These are phyloP conservation scores for Pelochelys cantorii DNA, from an alignment of 2,797 vertebrate genomes.

Conservation along the genomic window DNA sequence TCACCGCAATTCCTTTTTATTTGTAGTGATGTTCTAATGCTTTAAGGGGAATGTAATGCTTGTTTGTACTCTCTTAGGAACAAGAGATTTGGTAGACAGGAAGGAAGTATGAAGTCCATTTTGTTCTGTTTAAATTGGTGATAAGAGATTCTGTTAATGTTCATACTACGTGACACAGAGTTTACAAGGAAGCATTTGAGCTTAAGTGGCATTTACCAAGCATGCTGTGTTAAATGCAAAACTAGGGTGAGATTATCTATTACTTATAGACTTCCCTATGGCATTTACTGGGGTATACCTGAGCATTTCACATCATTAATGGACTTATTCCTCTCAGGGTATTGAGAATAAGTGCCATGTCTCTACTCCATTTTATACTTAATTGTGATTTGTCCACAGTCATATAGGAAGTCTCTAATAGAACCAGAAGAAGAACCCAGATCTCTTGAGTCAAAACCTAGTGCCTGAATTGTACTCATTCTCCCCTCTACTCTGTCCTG, in stretches of 20 bases:
- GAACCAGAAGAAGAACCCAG: not conserved
- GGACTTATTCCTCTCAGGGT: not conserved
- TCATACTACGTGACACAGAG: too few relatives aligned
- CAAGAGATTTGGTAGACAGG: not conserved
- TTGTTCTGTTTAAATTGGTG: not conserved
- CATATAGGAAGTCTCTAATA: not conserved
- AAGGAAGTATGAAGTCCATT: not conserved
- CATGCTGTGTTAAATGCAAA: not conserved
- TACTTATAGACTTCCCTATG: fast-evolving
- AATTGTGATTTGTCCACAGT: not conserved
- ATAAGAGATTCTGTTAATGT: too few relatives aligned
- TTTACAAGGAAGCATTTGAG: too few relatives aligned
- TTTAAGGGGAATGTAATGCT: not conserved
- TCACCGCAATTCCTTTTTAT: not conserved
- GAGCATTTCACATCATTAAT: not conserved
- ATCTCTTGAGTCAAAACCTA: not conserved
- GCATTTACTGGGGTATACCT: not conserved
- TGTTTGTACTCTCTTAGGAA: not conserved
- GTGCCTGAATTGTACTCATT: not conserved
- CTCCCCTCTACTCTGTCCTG: not conserved
- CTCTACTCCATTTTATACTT: not conserved
- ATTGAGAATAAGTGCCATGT: not conserved
- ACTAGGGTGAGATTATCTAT: not conserved
- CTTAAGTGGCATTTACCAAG: not conserved
- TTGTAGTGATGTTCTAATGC: not conserved